phyloP scores from a whole-genome alignment of 2,888 invertebrate genomes.

The Mellilla xanthometata region DNA sequence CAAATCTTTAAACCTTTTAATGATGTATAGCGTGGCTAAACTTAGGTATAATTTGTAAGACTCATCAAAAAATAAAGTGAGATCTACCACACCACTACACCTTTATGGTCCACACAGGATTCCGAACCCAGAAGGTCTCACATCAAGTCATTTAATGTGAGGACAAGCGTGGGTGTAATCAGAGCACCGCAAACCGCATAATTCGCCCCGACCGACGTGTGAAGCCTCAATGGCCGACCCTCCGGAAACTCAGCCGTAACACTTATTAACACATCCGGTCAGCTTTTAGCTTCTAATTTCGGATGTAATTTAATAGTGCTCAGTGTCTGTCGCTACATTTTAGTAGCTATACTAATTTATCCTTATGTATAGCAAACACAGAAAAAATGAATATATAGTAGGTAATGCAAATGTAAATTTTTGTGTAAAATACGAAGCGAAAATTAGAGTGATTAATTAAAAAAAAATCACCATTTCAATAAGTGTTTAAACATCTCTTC shows the following conservation, averaged over 20 bases:
- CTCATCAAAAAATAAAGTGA: no score
- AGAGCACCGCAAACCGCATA: constrained; percentile 33
- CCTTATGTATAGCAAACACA: no score
- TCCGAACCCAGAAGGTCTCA: constrained; percentile 9
- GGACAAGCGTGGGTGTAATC: constrained; percentile 25
- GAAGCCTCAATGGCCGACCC: constrained; percentile 28
- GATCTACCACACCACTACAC: no score
- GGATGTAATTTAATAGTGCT: constrained; percentile 16
- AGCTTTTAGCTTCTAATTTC: constrained; percentile 19
- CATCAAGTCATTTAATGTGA: constrained; percentile 25
- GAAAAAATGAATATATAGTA: no score
- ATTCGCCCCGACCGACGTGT: constrained; percentile 22
- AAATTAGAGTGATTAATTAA: no score
- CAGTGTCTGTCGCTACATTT: constrained; percentile 4
- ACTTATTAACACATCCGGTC: constrained; percentile 31
- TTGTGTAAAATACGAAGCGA: no score
- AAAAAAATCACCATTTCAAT: no score
- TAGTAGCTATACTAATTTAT: neutral
- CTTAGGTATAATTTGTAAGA: no score
- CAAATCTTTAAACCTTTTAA: no score
- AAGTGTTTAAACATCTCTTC: no score
- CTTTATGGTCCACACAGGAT: neutral
- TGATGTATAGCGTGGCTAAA: no score
- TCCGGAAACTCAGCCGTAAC: constrained; percentile 29
- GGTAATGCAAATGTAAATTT: no score